Evolutionary conservation across 2,888 invertebrate genomes (phyloP).

Genomic region (Heliconius sara): DNA sequence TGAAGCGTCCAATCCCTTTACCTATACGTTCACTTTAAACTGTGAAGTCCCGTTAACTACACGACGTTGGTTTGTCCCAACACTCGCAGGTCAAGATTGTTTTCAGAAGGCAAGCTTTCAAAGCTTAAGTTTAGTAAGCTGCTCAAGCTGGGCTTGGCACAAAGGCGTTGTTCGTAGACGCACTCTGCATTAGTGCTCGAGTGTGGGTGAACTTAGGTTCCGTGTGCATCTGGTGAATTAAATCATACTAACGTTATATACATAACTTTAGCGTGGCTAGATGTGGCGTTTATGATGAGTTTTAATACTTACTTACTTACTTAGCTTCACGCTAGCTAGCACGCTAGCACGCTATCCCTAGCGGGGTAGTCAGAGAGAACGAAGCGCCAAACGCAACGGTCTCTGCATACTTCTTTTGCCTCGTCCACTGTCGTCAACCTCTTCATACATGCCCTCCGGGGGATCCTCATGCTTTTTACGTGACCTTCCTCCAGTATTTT

Average conservation of each 20-base stretch:
- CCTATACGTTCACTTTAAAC: constrained; percentile 13
- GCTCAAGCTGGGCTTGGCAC: constrained; percentile 51
- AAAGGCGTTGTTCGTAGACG: constrained; percentile 55
- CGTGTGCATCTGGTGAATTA: neutral
- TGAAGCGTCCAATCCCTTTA: neutral
- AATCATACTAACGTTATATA: neutral
- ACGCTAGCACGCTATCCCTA: too few species aligned
- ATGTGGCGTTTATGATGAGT: too few species aligned
- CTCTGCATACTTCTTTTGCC: too few species aligned
- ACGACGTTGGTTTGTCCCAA: constrained; percentile 26
- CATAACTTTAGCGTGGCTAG: too few species aligned
- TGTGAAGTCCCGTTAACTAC: constrained; percentile 24
- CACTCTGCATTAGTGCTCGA: constrained; percentile 49
- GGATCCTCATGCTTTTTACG: too few species aligned
- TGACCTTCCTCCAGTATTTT: too few species aligned
- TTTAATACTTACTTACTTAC: too few species aligned
- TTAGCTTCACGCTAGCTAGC: too few species aligned
- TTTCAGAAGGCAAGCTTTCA: constrained; percentile 54
- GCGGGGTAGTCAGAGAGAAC: too few species aligned
- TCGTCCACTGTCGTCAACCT: too few species aligned
- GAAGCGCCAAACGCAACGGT: too few species aligned
- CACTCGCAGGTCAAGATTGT: constrained; percentile 59
- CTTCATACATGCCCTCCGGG: too few species aligned
- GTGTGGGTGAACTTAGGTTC: constrained; percentile 57
- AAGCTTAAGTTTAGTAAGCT: constrained; percentile 61